Evolutionary conservation across 2,888 invertebrate genomes (phyloP).

Genomic region (Pammene aurita): DNA sequence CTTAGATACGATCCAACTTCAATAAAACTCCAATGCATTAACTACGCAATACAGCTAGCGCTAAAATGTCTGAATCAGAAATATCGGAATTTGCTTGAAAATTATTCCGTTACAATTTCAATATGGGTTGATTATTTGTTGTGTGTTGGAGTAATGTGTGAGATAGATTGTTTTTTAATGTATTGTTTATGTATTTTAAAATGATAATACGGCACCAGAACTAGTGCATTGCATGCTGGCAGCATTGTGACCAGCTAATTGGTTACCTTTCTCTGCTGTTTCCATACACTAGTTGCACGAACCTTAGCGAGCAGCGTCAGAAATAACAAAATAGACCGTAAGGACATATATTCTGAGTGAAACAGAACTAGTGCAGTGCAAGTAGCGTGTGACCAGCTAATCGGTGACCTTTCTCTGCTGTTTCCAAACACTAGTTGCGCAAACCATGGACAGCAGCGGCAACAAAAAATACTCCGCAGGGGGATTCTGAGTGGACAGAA

Average conservation of each 20-base stretch:
- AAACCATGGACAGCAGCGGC: constrained; percentile 43
- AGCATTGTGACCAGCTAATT: constrained; percentile 30
- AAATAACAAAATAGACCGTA: constrained; percentile 25
- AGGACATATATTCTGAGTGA: background rate
- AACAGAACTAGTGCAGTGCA: background rate
- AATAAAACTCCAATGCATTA: too few relatives aligned
- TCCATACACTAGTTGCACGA: constrained; percentile 54
- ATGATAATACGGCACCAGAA: too few relatives aligned
- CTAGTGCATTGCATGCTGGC: background rate
- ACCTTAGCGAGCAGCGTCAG: constrained; percentile 42
- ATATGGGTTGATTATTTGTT: too few relatives aligned
- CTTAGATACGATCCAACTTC: too few relatives aligned
- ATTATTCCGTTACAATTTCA: too few relatives aligned
- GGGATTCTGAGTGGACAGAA: background rate
- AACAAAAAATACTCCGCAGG: constrained; percentile 35
- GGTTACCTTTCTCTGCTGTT: constrained; percentile 45
- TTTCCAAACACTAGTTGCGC: constrained; percentile 56
- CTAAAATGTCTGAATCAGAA: too few relatives aligned
- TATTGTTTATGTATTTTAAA: too few relatives aligned
- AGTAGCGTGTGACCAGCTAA: constrained; percentile 29
- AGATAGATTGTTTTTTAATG: too few relatives aligned
- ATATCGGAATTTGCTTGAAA: too few relatives aligned
- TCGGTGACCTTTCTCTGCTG: constrained; percentile 39
- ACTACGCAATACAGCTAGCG: too few relatives aligned
- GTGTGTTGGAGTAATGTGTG: too few relatives aligned